Conservation (phyloP, 2,797 vertebrate genomes). For the Rhabdomys pumilio region DNA sequence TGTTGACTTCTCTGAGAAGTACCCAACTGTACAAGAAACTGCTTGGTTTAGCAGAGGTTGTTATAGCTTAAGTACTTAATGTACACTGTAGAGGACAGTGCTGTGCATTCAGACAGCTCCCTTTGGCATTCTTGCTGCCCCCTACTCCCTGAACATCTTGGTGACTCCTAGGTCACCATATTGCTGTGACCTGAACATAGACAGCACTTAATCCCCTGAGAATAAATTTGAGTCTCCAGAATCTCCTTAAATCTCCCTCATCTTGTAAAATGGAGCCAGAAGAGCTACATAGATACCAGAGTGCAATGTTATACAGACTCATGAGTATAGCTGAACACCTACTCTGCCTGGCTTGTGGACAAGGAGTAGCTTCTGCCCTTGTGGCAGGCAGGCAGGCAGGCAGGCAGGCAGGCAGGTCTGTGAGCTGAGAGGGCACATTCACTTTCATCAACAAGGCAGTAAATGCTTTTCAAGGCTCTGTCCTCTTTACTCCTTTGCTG, state of each 20-base stretch:
- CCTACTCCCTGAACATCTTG: not conserved
- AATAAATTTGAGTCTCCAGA: not conserved
- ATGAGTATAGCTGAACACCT: accelerated
- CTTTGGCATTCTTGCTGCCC: not conserved
- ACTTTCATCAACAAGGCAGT: not conserved
- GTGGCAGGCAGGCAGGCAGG: too few relatives aligned
- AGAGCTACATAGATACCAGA: not conserved
- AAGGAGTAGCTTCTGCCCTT: not conserved
- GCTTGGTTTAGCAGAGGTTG: not conserved
- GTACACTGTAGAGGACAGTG: not conserved
- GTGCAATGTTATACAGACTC: accelerated
- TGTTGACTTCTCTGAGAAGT: not conserved
- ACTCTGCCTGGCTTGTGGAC: not conserved
- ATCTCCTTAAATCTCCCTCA: not conserved
- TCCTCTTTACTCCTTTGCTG: not conserved
- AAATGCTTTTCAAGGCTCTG: not conserved
- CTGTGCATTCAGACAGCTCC: too few relatives aligned
- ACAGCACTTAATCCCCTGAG: not conserved
- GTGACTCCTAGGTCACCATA: too few relatives aligned
- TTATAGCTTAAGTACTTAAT: not conserved
- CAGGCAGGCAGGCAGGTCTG: too few relatives aligned
- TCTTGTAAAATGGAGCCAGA: not conserved
- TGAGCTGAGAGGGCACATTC: not conserved
- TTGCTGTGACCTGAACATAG: not conserved
- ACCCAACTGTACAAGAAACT: not conserved